Evolutionary conservation across 2,113 vertebrate species (phyloP).

Genomic region (Dromas ardeola): DNA sequence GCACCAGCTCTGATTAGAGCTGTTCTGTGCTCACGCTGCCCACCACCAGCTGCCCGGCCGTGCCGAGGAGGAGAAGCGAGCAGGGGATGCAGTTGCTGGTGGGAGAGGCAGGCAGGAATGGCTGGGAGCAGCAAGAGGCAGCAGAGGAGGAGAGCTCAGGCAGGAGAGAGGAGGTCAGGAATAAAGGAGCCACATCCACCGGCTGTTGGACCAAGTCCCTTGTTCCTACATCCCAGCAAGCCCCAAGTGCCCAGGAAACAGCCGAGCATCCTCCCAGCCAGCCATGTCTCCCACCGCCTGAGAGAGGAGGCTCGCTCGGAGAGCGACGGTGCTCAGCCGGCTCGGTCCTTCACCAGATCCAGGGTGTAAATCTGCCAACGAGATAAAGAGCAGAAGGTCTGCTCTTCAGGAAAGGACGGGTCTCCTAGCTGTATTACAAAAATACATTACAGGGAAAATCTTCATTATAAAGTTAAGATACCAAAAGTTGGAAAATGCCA

Average conservation of each 20-base stretch:
- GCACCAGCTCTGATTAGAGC: too few relatives aligned
- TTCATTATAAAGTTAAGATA: neutral
- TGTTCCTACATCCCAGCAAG: neutral
- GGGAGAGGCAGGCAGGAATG: neutral
- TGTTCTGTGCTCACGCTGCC: neutral
- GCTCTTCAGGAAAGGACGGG: neutral
- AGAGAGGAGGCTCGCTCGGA: neutral
- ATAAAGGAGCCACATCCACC: neutral
- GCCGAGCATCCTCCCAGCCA: neutral
- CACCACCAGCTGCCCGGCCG: neutral
- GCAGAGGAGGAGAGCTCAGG: neutral
- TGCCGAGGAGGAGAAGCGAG: neutral
- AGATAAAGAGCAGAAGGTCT: neutral
- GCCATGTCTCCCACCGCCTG: neutral
- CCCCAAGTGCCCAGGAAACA: neutral
- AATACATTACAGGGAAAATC: neutral
- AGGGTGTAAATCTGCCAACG: rapidly evolving
- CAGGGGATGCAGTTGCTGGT: neutral
- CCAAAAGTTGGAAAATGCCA: neutral
- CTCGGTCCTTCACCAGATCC: too few relatives aligned
- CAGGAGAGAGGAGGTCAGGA: neutral
- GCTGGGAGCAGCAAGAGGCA: neutral
- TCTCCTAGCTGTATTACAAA: neutral
- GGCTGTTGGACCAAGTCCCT: neutral
- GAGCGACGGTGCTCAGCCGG: too few relatives aligned